Conservation (phyloP, 1,140 invertebrate genomes). For the Lordiphosa clarofinis region DNA sequence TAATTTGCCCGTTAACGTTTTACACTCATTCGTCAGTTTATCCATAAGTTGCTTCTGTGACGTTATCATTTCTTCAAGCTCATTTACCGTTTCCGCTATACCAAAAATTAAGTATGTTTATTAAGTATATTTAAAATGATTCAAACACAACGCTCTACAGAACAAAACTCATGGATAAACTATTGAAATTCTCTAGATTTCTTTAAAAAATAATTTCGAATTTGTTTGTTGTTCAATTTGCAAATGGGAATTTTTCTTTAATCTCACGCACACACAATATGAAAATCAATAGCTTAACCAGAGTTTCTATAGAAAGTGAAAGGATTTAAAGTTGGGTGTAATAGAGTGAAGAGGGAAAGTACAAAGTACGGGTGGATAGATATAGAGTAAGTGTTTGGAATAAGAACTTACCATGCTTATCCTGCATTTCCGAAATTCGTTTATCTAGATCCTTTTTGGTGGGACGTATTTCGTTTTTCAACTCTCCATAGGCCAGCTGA, state of each 20-base stretch:
- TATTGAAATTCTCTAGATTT: conserved; percentile 80
- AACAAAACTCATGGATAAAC: conserved; percentile 83
- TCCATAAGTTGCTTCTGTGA: conserved; percentile 93
- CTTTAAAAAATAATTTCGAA: conserved; percentile 21
- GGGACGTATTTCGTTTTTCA: conserved; percentile 81
- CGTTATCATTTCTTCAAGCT: conserved; percentile 91
- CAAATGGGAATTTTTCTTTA: conserved; percentile 11
- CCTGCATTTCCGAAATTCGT: conserved; percentile 88
- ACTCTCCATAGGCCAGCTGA: conserved; percentile 79
- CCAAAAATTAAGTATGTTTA: conserved; percentile 66
- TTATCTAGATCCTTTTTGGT: conserved; percentile 86
- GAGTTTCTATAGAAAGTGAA: conserved; percentile 44
- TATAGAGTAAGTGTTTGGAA: background rate
- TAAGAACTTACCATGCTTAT: conserved; percentile 86
- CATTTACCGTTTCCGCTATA: conserved; percentile 89
- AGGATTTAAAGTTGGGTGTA: background rate
- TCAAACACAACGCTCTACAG: conserved; percentile 58
- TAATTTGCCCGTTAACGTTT: conserved; percentile 90
- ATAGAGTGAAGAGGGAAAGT: conserved; percentile 11
- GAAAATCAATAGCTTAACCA: conserved; percentile 83
- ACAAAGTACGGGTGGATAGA: conserved; percentile 1
- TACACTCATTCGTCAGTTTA: conserved; percentile 91
- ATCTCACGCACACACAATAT: conserved; percentile 48
- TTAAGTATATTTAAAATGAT: conserved; percentile 7
- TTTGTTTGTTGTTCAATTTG: conserved; percentile 13